Evolutionary conservation across 2,797 vertebrate genomes (phyloP).

Genomic region (Coracias cyanogaster): DNA sequence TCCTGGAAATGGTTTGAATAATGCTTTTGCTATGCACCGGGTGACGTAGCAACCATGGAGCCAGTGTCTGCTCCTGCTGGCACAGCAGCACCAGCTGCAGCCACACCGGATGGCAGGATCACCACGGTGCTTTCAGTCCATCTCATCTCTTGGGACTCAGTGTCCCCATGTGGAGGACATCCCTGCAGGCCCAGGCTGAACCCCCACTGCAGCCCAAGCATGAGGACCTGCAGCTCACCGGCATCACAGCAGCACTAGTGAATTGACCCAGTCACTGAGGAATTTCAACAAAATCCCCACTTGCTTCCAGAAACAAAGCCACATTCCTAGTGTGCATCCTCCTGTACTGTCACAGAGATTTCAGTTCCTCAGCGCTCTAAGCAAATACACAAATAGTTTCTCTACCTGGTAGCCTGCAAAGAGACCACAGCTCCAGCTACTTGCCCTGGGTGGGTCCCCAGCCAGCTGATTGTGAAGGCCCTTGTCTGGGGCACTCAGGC

Average conservation of each 20-base stretch:
- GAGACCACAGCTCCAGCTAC: background rate
- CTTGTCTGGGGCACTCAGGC: fast-evolving
- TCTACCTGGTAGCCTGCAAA: background rate
- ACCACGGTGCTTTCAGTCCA: fast-evolving
- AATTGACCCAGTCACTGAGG: fast-evolving
- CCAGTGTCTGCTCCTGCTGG: fast-evolving
- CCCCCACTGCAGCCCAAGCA: fast-evolving
- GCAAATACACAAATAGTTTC: background rate
- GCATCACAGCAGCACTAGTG: fast-evolving
- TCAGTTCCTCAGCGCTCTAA: background rate
- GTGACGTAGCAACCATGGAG: background rate
- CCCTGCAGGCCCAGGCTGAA: background rate
- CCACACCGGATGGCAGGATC: background rate
- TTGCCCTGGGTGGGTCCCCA: background rate
- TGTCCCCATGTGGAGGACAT: fast-evolving
- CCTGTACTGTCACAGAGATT: background rate
- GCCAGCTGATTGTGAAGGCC: background rate
- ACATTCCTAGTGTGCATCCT: background rate
- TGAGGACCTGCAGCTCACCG: background rate
- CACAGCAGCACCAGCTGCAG: fast-evolving
- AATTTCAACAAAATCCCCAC: background rate
- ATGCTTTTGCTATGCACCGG: fast-evolving
- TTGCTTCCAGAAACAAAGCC: background rate
- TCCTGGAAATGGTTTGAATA: background rate
- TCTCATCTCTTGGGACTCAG: background rate